Conservation (phyloP, 2,888 invertebrate genomes). For the Chymomyza amoena region DNA sequence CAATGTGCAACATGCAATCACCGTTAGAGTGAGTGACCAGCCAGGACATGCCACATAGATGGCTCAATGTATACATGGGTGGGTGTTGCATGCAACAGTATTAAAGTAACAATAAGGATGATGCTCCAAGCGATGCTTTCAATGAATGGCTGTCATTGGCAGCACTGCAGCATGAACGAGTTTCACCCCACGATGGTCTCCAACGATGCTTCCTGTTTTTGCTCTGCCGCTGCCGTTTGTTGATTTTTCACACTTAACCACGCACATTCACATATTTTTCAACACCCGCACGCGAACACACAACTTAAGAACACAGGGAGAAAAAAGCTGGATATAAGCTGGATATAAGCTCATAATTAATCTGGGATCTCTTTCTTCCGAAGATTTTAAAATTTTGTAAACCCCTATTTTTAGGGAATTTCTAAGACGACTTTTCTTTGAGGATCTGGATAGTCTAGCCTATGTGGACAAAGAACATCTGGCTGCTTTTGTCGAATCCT, state of each 20-base stretch:
- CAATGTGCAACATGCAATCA: background rate
- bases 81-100: background rate
- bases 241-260: slow-evolving; percentile 30
- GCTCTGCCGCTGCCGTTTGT: slow-evolving; percentile 20
- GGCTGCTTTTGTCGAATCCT: too few relatives aligned
- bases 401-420: too few relatives aligned
- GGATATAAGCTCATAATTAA: too few relatives aligned
- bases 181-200: background rate
- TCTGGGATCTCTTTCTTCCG: too few relatives aligned
- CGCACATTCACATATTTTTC: background rate
- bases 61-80: background rate
- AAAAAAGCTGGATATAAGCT: background rate
- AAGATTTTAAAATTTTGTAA: too few relatives aligned
- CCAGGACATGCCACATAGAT: background rate
- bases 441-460: too few relatives aligned
- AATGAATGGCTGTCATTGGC: slow-evolving; percentile 40
- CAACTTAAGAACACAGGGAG: background rate
- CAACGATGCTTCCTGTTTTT: background rate
- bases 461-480: too few relatives aligned
- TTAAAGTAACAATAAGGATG: background rate
- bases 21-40: slow-evolving; percentile 24
- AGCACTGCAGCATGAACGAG: slow-evolving; percentile 10
- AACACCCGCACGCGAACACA: background rate
- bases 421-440: too few relatives aligned
- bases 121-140: slow-evolving; percentile 17